phyloP scores from a whole-genome alignment of 2,113 vertebrate genomes.

The Micronycteris hirsuta region DNA sequence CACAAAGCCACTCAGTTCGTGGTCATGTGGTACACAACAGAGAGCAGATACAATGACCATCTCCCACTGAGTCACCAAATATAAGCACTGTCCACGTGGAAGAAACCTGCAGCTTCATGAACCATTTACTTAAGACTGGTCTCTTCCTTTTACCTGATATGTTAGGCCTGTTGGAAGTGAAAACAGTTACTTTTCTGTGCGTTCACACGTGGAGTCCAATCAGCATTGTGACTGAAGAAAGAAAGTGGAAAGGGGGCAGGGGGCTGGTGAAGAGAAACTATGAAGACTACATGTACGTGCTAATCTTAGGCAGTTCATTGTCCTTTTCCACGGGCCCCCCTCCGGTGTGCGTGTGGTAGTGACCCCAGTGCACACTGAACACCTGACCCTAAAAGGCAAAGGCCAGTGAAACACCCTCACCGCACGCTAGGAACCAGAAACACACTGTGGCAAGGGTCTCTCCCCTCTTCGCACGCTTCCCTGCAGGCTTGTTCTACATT shows the following conservation, averaged over 20 bases:
- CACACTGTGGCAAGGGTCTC: no score
- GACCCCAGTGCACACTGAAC: neutral
- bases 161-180: neutral
- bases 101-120: neutral
- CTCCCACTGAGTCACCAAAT: neutral
- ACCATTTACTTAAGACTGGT: neutral
- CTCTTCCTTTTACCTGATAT: neutral
- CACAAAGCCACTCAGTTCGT: neutral
- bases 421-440: neutral
- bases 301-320: no score
- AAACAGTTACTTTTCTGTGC: neutral
- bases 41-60: neutral
- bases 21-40: neutral
- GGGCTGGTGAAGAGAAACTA: neutral
- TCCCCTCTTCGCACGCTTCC: neutral
- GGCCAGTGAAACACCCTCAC: neutral
- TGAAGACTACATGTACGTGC: neutral
- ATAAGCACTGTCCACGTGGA: neutral
- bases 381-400: neutral
- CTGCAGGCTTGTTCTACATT: neutral
- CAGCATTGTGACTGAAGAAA: neutral
- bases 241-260: neutral
- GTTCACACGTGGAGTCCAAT: neutral
- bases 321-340: neutral
- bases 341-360: neutral